Percentiles rank a stretch among this genome's conserved stretches.
Conservation (phyloP, 2,113 vertebrate genomes). For the Alethe diademata region DNA sequence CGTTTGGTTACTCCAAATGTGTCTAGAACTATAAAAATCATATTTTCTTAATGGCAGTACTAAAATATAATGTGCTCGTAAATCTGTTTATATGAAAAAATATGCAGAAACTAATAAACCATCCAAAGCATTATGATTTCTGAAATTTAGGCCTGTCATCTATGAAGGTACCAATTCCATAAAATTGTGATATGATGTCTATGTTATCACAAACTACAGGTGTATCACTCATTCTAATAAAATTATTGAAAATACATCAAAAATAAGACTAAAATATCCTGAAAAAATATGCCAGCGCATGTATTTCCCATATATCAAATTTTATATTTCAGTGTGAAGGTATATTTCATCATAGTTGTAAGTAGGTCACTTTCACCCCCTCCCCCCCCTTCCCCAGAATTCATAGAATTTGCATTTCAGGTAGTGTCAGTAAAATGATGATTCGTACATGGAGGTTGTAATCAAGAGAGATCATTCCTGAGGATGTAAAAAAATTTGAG, state of each 20-base stretch:
- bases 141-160: background rate
- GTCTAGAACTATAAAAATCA: constrained; percentile 20
- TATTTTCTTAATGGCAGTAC: constrained; percentile 7
- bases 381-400: background rate
- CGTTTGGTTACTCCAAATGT: background rate
- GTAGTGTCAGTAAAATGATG: background rate
- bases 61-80: background rate
- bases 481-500: background rate
- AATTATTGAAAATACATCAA: background rate
- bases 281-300: background rate
- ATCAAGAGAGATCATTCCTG: background rate
- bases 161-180: background rate
- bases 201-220: background rate
- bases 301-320: background rate
- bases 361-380: background rate
- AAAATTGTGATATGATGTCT: background rate
- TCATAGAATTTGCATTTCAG: background rate
- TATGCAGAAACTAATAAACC: constrained; percentile 21
- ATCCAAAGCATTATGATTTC: background rate
- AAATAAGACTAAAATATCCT: background rate
- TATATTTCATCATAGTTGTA: background rate
- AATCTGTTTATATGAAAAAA: constrained; percentile 26
- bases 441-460: background rate
- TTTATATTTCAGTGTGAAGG: background rate
- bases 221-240: background rate